phyloP scores from a whole-genome alignment of 2,113 vertebrate genomes.

The Montifringilla adamsi region DNA sequence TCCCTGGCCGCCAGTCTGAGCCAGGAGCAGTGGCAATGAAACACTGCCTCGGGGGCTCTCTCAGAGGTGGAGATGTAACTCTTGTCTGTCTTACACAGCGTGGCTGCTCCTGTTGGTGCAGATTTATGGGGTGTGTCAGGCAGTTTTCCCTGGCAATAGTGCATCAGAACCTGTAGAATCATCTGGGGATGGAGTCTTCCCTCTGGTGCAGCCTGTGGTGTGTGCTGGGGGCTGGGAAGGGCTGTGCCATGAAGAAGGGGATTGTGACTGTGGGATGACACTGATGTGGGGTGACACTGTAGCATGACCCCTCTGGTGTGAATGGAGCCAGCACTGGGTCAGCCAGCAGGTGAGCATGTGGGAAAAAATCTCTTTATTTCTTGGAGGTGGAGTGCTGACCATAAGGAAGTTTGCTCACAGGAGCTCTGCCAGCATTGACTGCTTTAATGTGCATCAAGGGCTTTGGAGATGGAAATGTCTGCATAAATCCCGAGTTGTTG shows the following conservation, averaged over 20 bases:
- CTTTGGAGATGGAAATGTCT: not conserved
- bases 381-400: not conserved
- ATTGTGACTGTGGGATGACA: fast-evolving
- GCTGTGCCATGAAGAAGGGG: not conserved
- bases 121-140: not conserved
- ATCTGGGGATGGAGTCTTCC: fast-evolving
- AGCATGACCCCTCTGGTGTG: fast-evolving
- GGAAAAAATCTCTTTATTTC: not conserved
- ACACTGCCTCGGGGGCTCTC: fast-evolving
- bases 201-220: not conserved
- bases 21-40: not conserved
- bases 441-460: not conserved
- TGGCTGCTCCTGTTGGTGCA: fast-evolving
- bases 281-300: fast-evolving
- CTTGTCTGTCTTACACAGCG: fast-evolving
- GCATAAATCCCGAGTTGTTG: not conserved
- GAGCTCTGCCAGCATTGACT: not conserved
- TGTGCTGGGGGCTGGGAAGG: not conserved
- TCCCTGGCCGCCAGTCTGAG: fast-evolving
- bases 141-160: not conserved
- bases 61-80: not conserved
- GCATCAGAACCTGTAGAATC: fast-evolving
- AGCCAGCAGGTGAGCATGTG: not conserved
- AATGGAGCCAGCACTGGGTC: not conserved
- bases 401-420: not conserved